Evolutionary conservation across 2,797 vertebrate genomes (phyloP), one percentile per base, ranked within the genome.

Genomic region (Apodemus agrarius): DNA sequence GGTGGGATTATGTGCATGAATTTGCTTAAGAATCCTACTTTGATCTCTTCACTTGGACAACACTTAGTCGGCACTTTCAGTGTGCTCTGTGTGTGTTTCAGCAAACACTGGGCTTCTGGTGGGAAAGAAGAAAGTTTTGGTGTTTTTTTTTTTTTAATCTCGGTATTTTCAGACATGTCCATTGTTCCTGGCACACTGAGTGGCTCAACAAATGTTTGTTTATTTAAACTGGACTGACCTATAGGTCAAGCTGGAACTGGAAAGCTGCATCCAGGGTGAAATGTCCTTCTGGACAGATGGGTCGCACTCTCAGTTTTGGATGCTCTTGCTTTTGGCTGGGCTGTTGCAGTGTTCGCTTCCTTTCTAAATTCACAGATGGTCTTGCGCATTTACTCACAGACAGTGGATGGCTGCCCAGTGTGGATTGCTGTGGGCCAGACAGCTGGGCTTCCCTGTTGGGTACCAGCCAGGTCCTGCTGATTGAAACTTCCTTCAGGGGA

Each of bases 291-390:
- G 86, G 79, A 90, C 95, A 97, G 79, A 95, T 78, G 86, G 95
- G 90, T 93, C 67, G 67, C 72, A 91, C 95, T 97, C 96, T 91
- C 92, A 52, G 63, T 94, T 97, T 95, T 95, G 95, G 95, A 95
- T 91, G 91, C 69, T 96, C 65, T 95, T 89, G 65, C 72, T 96
- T 82, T 96, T 96, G 97, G 97, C 94, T 94, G 79, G 83, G 83
- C 80, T 29, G 89, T 78, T 96, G 87, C 79, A 89, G 79, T 80
- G 96, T 97, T 93, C 54, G 79, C 79, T 89, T 96, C 90, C 49
- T 95, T 96, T 96, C 90, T 93, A 87, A 93, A 97, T 93, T 97
- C 97, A 97, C 97, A 97, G 97, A 98, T 97, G 97, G 97, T 96
- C 96, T 93, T 86, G 65, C 96, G 91, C 89, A 29, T 95, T 98